phyloP scores from a whole-genome alignment of 1,140 invertebrate species.

The Apis florea region DNA sequence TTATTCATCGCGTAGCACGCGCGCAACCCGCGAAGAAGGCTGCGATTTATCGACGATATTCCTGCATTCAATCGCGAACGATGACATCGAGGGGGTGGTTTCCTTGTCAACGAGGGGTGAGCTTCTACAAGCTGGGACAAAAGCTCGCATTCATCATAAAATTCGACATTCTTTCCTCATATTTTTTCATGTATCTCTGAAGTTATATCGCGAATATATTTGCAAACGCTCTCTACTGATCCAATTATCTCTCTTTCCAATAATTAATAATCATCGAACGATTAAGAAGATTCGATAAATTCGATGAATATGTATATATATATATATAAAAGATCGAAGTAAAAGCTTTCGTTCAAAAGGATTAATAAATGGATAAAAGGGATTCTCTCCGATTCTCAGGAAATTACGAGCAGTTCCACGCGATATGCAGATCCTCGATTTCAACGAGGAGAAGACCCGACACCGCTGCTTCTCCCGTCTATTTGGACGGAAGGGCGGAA shows the following conservation, averaged over 20 bases:
- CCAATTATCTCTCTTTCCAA: too few relatives aligned
- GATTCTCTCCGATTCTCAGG: not conserved
- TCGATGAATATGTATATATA: too few relatives aligned
- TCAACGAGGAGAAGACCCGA: not conserved
- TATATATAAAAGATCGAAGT: not conserved
- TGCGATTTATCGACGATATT: slow-evolving; percentile 20
- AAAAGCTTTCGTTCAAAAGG: not conserved
- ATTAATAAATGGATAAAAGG: slow-evolving; percentile 11
- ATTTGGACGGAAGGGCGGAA: slow-evolving; percentile 22
- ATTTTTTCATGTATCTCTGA: too few relatives aligned
- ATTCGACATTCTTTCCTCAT: not conserved
- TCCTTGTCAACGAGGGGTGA: slow-evolving; percentile 9
- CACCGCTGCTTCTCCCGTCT: not conserved
- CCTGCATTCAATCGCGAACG: not conserved
- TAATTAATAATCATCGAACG: too few relatives aligned
- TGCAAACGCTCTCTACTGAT: too few relatives aligned
- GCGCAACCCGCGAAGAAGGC: slow-evolving; percentile 9
- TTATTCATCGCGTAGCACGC: slow-evolving; percentile 5
- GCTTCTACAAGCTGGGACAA: not conserved
- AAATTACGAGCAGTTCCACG: not conserved
- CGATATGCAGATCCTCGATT: slow-evolving; percentile 1
- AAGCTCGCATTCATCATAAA: not conserved
- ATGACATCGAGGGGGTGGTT: slow-evolving; percentile 14
- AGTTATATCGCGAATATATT: too few relatives aligned
- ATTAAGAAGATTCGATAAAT: too few relatives aligned